phyloP scores from a whole-genome alignment of 2,797 vertebrate genomes.

The Danio jaintianensis region DNA sequence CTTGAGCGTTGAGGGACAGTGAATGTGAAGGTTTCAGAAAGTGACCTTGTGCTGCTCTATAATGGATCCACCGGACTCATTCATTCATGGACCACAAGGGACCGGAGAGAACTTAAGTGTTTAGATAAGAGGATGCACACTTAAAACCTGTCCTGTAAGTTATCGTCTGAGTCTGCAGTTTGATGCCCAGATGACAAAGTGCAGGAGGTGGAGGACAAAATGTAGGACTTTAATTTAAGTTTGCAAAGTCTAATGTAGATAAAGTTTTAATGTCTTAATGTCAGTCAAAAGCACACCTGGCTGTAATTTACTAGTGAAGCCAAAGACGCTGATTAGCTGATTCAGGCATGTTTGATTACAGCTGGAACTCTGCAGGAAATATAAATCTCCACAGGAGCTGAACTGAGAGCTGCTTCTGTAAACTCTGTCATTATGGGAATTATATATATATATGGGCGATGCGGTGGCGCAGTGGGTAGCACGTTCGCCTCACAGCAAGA shows the following conservation, averaged over 20 bases:
- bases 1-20: neutral
- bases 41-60: neutral
- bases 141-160: neutral
- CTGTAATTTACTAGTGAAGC: slow-evolving; percentile 17
- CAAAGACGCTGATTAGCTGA: slow-evolving; percentile 36
- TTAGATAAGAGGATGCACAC: neutral
- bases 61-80: neutral
- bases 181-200: neutral
- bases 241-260: neutral
- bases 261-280: neutral
- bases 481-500: too few relatives aligned
- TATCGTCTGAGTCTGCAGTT: neutral
- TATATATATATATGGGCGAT: too few relatives aligned
- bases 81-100: slow-evolving; percentile 12
- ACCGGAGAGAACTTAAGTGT: neutral
- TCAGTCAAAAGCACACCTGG: slow-evolving; percentile 15
- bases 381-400: slow-evolving; percentile 9
- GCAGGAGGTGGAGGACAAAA: neutral
- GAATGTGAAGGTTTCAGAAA: slow-evolving; percentile 5
- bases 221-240: neutral
- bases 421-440: slow-evolving; percentile 9
- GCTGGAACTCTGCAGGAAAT: neutral
- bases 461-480: too few relatives aligned
- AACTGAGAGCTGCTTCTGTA: neutral
- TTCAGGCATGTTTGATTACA: slow-evolving; percentile 31